phyloP scores from a whole-genome alignment of 92 coral and sea anemone species.

The Isaurus tuberculatus region DNA sequence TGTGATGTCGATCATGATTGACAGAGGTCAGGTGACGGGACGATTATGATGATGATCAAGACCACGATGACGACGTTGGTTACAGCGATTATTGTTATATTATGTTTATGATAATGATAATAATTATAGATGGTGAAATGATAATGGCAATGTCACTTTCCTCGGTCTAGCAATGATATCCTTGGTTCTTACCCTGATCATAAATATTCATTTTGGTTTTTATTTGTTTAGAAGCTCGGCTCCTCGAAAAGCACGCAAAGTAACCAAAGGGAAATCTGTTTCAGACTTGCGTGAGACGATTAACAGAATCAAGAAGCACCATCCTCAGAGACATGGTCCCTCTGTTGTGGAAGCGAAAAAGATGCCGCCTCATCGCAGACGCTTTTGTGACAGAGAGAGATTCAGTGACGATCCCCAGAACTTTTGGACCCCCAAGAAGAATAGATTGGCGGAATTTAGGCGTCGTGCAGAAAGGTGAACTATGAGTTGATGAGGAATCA shows the following conservation, averaged over 20 bases:
- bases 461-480: background rate
- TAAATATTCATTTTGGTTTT: background rate
- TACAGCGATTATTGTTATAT: background rate
- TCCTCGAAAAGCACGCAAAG: background rate
- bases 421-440: background rate
- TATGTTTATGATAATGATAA: background rate
- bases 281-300: constrained; percentile 28
- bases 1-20: background rate
- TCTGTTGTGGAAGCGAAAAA: constrained; percentile 17
- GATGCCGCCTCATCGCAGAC: constrained; percentile 8
- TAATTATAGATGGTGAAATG: background rate
- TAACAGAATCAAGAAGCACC: constrained; percentile 14
- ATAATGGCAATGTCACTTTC: background rate
- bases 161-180: no score
- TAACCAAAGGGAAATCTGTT: background rate
- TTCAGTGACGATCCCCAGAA: background rate
- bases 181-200: background rate
- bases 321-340: constrained; percentile 31
- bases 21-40: background rate
- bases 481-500: background rate
- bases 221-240: background rate
- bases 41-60: background rate
- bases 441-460: constrained; percentile 8
- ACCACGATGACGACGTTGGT: background rate
- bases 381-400: background rate